Conservation (phyloP, 2,888 invertebrate genomes). For the Apotomis turbidana region DNA sequence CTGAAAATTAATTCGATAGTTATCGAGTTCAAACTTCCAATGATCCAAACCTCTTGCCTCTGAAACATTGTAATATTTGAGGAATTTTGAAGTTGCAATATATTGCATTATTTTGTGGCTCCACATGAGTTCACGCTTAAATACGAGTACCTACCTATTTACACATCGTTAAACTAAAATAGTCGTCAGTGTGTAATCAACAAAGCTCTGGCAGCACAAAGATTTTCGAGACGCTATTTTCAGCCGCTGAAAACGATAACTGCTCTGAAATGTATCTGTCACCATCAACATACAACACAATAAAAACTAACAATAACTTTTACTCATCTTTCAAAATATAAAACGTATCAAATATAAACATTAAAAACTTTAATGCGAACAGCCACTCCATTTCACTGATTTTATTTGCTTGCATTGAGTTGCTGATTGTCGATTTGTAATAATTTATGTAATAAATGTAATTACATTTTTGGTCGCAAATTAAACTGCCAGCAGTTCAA, state of each 20-base stretch:
- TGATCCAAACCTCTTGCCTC: too few species aligned
- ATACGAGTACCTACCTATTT: not conserved
- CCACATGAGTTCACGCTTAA: not conserved
- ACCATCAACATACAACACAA: conserved; percentile 1
- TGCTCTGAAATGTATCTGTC: conserved; percentile 17
- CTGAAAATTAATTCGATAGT: too few species aligned
- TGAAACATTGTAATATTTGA: too few species aligned
- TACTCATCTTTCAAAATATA: conserved; percentile 1
- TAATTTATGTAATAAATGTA: conserved; percentile 61
- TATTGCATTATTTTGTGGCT: not conserved
- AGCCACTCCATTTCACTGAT: conserved; percentile 30
- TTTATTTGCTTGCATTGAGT: conserved; percentile 38
- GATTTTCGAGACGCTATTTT: not conserved
- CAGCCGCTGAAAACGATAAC: not conserved
- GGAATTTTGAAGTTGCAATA: too few species aligned
- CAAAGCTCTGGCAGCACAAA: conserved; percentile 1
- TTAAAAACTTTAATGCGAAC: conserved; percentile 4
- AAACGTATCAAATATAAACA: not conserved
- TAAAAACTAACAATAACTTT: not conserved
- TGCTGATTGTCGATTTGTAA: conserved; percentile 42
- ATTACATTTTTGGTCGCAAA: conserved; percentile 57
- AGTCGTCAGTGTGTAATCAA: not conserved
- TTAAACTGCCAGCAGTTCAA: conserved; percentile 55
- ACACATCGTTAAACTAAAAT: not conserved
- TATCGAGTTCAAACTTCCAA: too few species aligned